Conservation (phyloP, 2,113 vertebrate genomes). For the Ornithorhynchus anatinus region DNA sequence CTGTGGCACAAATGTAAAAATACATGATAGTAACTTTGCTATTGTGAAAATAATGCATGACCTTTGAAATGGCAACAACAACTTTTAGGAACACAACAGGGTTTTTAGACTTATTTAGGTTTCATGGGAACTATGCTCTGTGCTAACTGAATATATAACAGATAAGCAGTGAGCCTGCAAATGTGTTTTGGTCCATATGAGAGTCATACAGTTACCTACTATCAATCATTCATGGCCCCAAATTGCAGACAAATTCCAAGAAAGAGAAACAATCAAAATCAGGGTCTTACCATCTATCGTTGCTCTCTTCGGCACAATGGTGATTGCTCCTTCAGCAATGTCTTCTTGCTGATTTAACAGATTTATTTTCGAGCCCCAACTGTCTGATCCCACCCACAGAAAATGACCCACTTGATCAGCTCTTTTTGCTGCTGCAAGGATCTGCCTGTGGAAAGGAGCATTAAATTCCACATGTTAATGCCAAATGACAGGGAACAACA, state of each 20-base stretch:
- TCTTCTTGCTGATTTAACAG: slow-evolving; percentile 88
- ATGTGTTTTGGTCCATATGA: neutral
- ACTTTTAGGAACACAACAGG: neutral
- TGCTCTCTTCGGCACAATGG: slow-evolving; percentile 91
- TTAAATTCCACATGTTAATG: neutral
- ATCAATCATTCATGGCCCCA: neutral
- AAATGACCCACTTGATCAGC: slow-evolving; percentile 91
- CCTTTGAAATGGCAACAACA: neutral
- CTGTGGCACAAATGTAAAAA: neutral
- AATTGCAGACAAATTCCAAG: neutral
- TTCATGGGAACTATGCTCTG: rapidly evolving
- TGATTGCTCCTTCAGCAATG: slow-evolving; percentile 88
- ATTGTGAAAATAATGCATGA: neutral
- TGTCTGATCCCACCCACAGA: slow-evolving; percentile 95
- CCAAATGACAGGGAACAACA: neutral
- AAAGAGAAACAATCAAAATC: neutral
- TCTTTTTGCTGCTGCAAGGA: slow-evolving; percentile 90
- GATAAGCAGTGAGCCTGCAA: neutral
- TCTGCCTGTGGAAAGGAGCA: slow-evolving; percentile 74
- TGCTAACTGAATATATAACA: neutral
- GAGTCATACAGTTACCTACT: neutral
- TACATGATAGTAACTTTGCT: neutral
- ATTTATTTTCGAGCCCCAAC: slow-evolving; percentile 92
- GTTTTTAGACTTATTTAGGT: neutral
- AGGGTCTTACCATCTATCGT: slow-evolving; percentile 81